Base-by-base conservation (phyloP, 2,113 vertebrate species). In the Forbesichthys agassizii region DNA sequence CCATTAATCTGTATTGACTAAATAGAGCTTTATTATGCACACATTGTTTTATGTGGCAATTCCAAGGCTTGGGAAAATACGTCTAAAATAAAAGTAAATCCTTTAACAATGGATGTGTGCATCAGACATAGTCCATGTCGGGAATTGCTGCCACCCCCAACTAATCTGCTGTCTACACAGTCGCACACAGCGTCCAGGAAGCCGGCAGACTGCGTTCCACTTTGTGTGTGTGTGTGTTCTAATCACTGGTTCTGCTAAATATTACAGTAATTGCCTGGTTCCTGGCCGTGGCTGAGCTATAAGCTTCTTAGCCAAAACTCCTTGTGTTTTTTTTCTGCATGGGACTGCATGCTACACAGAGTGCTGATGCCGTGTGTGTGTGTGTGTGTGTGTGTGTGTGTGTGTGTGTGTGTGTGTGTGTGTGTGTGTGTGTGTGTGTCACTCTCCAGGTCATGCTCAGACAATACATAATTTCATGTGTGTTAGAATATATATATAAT, bases 201-300 rank as follows among this genome's bases (percentile, higher is more conserved):
- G 78, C 75, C 53, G 75, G 77, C 76, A 71, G 36, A 8, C 36
- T 42, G 74, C 79, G 47, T 66, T 61, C 65, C 48, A 59, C 33
- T 74, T 74, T 81, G 72, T 75, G 69, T 76, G 77, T 76, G 77
- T 85, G 68, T 52, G 61, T 77, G 75, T 84, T 69, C 66, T 82
- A 83, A 84, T 84, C 76, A 62, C 66, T 12, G 75, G 74, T 76
- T 83, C 76, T 57, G 79, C 84, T 80, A 80, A 90, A 90, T 80
- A 85, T 82, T 76, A 77, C 80, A 83, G 84, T 85, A 79, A 83
- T 72, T 86, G 86, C 81, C 72, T 79, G 70, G 78, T 77, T 80
- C 58, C 33, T 68, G 85, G 70, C 81, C 74, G 72, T 74, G 73
- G 82, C 82, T 73, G 80, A 71, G 74, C 72, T 54, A 52, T 79